Evolutionary conservation across 2,888 invertebrate species (phyloP), one percentile per base, ranked within the genome.

Genomic region (Deilephila elpenor): DNA sequence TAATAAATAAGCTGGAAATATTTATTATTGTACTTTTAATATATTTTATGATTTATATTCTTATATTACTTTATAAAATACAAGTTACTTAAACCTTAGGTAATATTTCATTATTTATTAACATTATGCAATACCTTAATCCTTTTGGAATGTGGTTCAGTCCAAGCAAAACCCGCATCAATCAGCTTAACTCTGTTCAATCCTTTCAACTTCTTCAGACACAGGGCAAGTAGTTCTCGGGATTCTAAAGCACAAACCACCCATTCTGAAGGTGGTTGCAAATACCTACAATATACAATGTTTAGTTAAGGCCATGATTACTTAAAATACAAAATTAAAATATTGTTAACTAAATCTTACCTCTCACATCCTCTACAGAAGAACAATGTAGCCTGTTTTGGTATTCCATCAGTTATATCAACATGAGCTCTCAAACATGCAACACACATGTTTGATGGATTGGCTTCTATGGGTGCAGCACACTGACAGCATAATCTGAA

Each of bases 111-210:
- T 5, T 56, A 56, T 56, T 19, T 56, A 56, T 19, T 56, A 56
- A 56, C 19, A 72, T 71, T 73, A 70, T 37, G 59, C 20, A 74
- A 62, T 76, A 98, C 97, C 95, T 99, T 99, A 72, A 99, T 97
- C 79, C 99, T 96, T 91, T 98, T 99, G 0, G 99, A 99, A 95
- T 99, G 99, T 59, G 99, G 99, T 88, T 99, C 99, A 14, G 99
- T 99, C 99, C 99, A 99, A 5, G 99, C 96, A 94, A 99, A 99
- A 0, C 97, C 97, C 60, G 99, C 99, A 95, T 99, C 99, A 73
- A 99, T 95, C 20, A 99, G 94, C 85, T 98, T 98, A 0, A 99
- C 98, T 86, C 97, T 96, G 84, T 96, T 97, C 8, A 99, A 93
- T 0, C 98, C 98, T 90, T 98, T 99, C 34, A 99, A 90, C 86